A percentile compares a stretch with the other conserved stretches of the same genome.
These are phyloP conservation scores for Polyommatus iphigenia DNA, from an alignment of 2,888 invertebrate genomes.

Conservation along the genomic window DNA sequence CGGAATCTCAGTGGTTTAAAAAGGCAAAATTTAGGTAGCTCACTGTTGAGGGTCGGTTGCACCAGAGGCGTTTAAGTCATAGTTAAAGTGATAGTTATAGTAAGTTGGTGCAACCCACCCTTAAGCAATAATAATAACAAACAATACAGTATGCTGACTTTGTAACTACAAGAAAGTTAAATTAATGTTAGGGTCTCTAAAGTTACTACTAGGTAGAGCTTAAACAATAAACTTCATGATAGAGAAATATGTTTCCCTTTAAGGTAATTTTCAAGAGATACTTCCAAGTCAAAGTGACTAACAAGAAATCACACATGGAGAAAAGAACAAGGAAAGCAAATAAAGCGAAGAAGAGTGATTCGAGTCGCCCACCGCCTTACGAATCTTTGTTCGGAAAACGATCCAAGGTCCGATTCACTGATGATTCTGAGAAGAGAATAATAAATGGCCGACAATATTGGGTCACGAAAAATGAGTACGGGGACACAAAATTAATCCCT, in stretches of 20 bases:
- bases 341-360: constrained; percentile 45
- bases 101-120: too few species aligned
- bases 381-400: constrained; percentile 77
- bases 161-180: too few species aligned
- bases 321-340: constrained; percentile 40
- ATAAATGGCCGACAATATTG: constrained; percentile 90
- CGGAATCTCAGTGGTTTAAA: background rate
- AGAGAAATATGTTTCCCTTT: constrained; percentile 36
- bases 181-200: too few species aligned
- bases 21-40: too few species aligned
- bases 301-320: constrained; percentile 38
- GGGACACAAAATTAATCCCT: constrained; percentile 85
- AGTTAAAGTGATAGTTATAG: too few species aligned
- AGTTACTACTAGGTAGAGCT: too few species aligned
- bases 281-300: constrained; percentile 42
- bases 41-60: too few species aligned
- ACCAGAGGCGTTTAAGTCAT: too few species aligned
- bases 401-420: constrained; percentile 50
- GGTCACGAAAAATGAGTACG: constrained; percentile 81
- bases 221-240: too few species aligned
- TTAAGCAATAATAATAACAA: too few species aligned
- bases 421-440: constrained; percentile 71
- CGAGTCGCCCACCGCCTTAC: constrained; percentile 83
- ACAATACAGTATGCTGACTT: too few species aligned
- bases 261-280: constrained; percentile 60